Percentiles rank a stretch among this genome's conserved stretches.
These are phyloP conservation scores for Gorsachius goisagi DNA, from an alignment of 2,113 vertebrate species.

Conservation along the genomic window DNA sequence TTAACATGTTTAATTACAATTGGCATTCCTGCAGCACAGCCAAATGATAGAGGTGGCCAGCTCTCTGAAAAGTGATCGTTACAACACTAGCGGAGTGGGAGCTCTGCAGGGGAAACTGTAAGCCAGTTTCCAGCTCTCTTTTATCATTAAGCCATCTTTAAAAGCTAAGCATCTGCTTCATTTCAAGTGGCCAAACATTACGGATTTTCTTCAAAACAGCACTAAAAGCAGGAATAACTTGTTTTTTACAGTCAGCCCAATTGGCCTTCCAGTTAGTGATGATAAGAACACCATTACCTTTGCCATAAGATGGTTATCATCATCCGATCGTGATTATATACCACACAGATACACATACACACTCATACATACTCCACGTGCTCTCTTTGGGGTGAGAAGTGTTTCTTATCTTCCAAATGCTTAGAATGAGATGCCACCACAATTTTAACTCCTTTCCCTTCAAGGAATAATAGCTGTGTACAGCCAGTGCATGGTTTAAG, in stretches of 20 bases:
- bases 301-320: not conserved
- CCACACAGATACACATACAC: accelerated
- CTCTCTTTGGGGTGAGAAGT: not conserved
- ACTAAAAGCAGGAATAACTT: not conserved
- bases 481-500: accelerated
- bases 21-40: not conserved
- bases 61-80: not conserved
- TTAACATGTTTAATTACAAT: conserved; percentile 2
- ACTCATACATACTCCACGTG: not conserved
- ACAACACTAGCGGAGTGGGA: not conserved
- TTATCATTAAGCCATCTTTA: not conserved
- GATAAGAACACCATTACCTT: not conserved
- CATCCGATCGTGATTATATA: not conserved
- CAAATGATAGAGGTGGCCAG: not conserved
- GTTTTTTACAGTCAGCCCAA: not conserved
- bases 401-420: not conserved
- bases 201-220: not conserved
- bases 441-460: not conserved
- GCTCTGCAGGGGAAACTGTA: not conserved
- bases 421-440: not conserved
- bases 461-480: not conserved
- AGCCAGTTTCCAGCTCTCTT: not conserved
- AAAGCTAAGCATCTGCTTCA: not conserved
- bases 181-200: not conserved
- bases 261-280: not conserved